Evolutionary conservation across 1,140 invertebrate species (phyloP).

Genomic region (Polyergus mexicanus): DNA sequence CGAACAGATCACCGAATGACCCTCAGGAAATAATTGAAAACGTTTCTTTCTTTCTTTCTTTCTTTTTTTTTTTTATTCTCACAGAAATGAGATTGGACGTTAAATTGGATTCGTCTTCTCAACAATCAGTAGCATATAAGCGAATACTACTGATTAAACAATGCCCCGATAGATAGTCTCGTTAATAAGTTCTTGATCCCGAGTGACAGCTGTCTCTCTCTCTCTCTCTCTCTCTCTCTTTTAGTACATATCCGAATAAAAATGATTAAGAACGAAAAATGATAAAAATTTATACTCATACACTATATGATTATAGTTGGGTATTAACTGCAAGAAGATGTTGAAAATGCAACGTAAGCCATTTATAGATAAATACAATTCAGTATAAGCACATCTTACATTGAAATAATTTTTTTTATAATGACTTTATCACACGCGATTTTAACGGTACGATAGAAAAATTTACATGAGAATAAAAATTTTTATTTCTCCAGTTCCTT

Average conservation of each 20-base stretch:
- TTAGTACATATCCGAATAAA: not conserved
- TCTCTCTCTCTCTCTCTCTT: too few species aligned
- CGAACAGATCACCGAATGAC: not conserved
- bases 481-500: not conserved
- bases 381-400: not conserved
- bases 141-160: slow-evolving; percentile 74
- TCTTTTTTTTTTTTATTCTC: not conserved
- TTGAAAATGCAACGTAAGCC: not conserved
- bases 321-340: not conserved
- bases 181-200: slow-evolving; percentile 70
- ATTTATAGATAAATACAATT: not conserved
- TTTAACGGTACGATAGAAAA: too few species aligned
- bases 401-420: too few species aligned
- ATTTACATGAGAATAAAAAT: too few species aligned
- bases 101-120: slow-evolving; percentile 8
- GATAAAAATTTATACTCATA: not conserved
- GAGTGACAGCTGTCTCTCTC: slow-evolving; percentile 75
- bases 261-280: not conserved
- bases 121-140: slow-evolving; percentile 5
- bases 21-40: slow-evolving; percentile 22
- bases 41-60: not conserved
- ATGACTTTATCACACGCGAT: too few species aligned
- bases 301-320: not conserved
- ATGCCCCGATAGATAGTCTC: slow-evolving; percentile 24
- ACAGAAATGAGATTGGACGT: not conserved